Evolutionary conservation across 2,888 invertebrate species (phyloP).

Genomic region (Himalopsyche anomala): DNA sequence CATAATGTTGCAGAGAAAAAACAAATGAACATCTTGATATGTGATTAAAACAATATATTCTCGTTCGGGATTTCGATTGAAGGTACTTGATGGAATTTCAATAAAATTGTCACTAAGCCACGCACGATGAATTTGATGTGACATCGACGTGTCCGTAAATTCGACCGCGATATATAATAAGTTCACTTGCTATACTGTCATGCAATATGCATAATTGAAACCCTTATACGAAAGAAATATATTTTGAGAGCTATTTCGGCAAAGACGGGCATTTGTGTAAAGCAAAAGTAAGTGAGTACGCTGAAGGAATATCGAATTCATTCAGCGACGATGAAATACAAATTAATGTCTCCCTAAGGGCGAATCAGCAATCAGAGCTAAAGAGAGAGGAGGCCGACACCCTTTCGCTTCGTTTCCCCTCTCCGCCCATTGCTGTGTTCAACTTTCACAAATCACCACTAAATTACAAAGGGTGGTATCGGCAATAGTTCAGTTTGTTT

Average conservation of each 20-base stretch:
- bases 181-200: too few species aligned
- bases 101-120: too few species aligned
- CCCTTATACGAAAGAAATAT: too few species aligned
- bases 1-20: too few species aligned
- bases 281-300: neutral
- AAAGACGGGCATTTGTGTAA: neutral
- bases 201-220: too few species aligned
- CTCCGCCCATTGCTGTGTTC: conserved; percentile 17
- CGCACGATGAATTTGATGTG: too few species aligned
- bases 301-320: conserved; percentile 58
- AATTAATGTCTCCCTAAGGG: conserved; percentile 61
- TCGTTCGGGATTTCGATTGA: too few species aligned
- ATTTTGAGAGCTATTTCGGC: neutral
- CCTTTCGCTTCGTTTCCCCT: neutral
- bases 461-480: conserved; percentile 47
- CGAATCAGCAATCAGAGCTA: conserved; percentile 58
- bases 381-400: conserved; percentile 4
- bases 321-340: conserved; percentile 62
- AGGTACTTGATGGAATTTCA: too few species aligned
- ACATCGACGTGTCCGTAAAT: too few species aligned
- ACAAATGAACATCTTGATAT: too few species aligned
- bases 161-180: too few species aligned
- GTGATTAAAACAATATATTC: too few species aligned
- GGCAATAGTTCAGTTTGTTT: neutral
- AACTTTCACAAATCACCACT: conserved; percentile 40